A percentile compares a stretch with the other conserved stretches of the same genome.
Evolutionary conservation across 53 echinoderm and acorn worm species (phyloP).

Genomic region (Echinometra lucunter): DNA sequence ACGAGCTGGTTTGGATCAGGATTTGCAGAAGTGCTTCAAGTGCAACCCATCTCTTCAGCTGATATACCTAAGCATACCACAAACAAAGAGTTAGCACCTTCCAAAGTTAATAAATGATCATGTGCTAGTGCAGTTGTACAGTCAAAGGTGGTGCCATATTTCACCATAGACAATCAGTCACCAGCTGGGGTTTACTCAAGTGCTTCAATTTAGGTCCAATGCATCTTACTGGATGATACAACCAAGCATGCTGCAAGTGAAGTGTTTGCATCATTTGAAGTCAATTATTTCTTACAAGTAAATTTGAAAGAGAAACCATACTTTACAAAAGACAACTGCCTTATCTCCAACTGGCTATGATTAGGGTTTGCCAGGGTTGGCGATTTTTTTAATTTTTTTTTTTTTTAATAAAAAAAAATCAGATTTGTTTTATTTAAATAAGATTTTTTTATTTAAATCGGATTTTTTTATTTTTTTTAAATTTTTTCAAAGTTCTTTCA

Average conservation of each 20-base stretch:
- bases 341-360: constrained; percentile 83
- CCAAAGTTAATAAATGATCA: background rate
- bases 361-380: constrained; percentile 77
- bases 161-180: constrained; percentile 47
- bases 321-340: constrained; percentile 11
- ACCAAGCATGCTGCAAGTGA: constrained; percentile 32
- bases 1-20: constrained; percentile 86
- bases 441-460: too few relatives aligned
- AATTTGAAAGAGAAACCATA: background rate
- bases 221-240: constrained; percentile 66
- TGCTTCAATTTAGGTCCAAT: constrained; percentile 84
- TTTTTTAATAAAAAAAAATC: too few relatives aligned
- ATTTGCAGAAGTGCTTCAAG: constrained; percentile 84
- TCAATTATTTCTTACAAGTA: background rate
- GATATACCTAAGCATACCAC: constrained; percentile 51
- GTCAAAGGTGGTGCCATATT: background rate
- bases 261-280: background rate
- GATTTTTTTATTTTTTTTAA: too few relatives aligned
- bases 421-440: too few relatives aligned
- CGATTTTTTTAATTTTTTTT: too few relatives aligned
- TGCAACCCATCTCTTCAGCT: constrained; percentile 80
- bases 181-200: constrained; percentile 86
- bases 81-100: background rate
- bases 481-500: too few relatives aligned
- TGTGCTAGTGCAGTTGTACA: background rate